A percentile compares a stretch with the other conserved stretches of the same genome.
Evolutionary conservation across 2,888 invertebrate genomes (phyloP).

Genomic region (Microctonus aethiopoides): DNA sequence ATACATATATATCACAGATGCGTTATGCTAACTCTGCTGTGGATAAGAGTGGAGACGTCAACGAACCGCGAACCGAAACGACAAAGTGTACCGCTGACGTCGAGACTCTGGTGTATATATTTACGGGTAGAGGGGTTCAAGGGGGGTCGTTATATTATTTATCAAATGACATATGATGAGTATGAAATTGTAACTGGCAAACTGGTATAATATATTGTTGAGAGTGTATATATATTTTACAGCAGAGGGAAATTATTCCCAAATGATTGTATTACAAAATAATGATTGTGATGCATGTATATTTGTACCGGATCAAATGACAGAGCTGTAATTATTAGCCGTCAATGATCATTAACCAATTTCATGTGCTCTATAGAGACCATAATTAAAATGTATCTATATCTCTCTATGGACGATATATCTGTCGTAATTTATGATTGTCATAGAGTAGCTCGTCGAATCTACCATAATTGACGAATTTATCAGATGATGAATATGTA

Average conservation of each 20-base stretch:
- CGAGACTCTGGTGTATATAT: neutral
- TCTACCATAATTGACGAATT: constrained; percentile 4
- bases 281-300: neutral
- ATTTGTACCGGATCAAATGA: neutral
- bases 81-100: constrained; percentile 17
- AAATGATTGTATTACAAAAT: neutral
- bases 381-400: constrained; percentile 10
- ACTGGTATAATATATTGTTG: neutral
- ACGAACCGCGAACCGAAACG: constrained; percentile 17
- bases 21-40: neutral
- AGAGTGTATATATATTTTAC: neutral
- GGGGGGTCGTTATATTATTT: constrained; percentile 10
- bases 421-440: neutral
- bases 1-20: neutral
- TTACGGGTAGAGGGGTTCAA: neutral
- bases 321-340: neutral
- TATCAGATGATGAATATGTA: constrained; percentile 9
- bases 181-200: no score
- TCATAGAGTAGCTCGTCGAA: neutral
- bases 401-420: neutral
- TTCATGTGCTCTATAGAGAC: neutral
- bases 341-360: constrained; percentile 22
- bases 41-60: constrained; percentile 2
- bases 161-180: neutral
- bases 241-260: constrained; percentile 10